A percentile compares a stretch with the other conserved stretches of the same genome.
Evolutionary conservation across 1,140 invertebrate species (phyloP).

Genomic region (Neocloeon triangulifer): DNA sequence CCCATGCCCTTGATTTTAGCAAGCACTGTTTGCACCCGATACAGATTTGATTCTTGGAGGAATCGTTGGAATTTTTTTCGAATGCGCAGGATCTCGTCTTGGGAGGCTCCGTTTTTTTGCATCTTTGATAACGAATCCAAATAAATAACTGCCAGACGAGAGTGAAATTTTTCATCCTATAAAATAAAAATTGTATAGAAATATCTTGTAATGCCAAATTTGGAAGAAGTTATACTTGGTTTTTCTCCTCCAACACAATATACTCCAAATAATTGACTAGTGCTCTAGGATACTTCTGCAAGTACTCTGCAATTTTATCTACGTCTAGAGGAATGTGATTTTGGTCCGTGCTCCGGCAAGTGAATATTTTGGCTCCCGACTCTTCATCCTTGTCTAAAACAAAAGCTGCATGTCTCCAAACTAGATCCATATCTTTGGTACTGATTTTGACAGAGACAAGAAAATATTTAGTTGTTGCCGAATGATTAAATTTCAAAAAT

Average conservation of each 20-base stretch:
- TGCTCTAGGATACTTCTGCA: conserved; percentile 20
- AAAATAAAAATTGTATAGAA: too few relatives aligned
- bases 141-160: conserved; percentile 23
- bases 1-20: conserved; percentile 20
- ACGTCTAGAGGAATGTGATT: conserved; percentile 17
- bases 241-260: conserved; percentile 16
- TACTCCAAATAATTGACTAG: conserved; percentile 22
- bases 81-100: conserved; percentile 7
- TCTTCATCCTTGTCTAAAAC: conserved; percentile 19
- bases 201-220: too few relatives aligned
- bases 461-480: too few relatives aligned
- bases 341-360: conserved; percentile 10
- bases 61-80: conserved; percentile 21
- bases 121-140: conserved; percentile 19
- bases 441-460: conserved; percentile 14
- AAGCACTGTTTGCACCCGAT: conserved; percentile 21
- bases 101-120: conserved; percentile 12
- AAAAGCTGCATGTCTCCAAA: conserved; percentile 25
- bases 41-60: conserved; percentile 20
- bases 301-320: conserved; percentile 19
- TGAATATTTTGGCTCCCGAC: conserved; percentile 21
- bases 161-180: conserved; percentile 26
- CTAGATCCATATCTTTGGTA: conserved; percentile 11
- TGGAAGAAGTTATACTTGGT: conserved; percentile 10
- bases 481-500: too few relatives aligned